Evolutionary conservation across 1,140 invertebrate genomes (phyloP).

Genomic region (Drosophila orena): DNA sequence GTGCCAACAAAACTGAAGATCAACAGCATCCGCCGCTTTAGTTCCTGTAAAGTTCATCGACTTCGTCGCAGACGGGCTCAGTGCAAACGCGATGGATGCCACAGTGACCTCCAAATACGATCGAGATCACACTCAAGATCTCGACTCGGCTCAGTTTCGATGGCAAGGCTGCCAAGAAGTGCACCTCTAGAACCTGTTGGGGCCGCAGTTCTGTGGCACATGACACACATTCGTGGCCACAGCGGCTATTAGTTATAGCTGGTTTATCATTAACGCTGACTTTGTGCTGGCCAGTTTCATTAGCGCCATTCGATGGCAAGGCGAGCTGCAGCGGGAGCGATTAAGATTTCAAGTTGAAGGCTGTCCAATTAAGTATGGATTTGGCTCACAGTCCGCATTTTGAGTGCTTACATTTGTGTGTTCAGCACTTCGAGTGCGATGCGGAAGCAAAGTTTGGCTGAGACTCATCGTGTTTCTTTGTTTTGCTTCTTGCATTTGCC

Average conservation of each 20-base stretch:
- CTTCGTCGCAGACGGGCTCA: constrained; percentile 31
- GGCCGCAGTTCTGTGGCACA: constrained; percentile 47
- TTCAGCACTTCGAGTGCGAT: constrained; percentile 21
- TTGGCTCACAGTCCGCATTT: constrained; percentile 75
- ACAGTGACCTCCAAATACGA: constrained; percentile 14
- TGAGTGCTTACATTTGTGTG: constrained; percentile 38
- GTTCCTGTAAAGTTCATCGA: constrained; percentile 72
- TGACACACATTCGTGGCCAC: constrained; percentile 40
- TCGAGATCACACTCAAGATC: constrained; percentile 24
- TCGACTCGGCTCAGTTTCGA: constrained; percentile 18
- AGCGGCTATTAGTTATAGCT: constrained; percentile 6
- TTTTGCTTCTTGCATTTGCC: constrained; percentile 24
- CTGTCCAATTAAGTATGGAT: constrained; percentile 70
- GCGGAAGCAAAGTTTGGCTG: constrained; percentile 55
- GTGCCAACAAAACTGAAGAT: constrained; percentile 31
- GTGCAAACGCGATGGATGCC: constrained; percentile 5
- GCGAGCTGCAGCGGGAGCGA: constrained; percentile 37
- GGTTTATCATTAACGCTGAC: constrained; percentile 19
- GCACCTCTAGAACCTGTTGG: constrained; percentile 53
- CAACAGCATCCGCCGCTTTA: constrained; percentile 23
- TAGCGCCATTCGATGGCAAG: constrained; percentile 47
- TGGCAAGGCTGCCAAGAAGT: constrained; percentile 43
- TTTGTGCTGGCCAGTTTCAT: constrained; percentile 22
- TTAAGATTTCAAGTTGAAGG: constrained; percentile 74
- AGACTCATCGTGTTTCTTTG: background rate